Base-by-base conservation (phyloP, 2,888 invertebrate genomes). In the Caenorhabditis auriculariae region DNA sequence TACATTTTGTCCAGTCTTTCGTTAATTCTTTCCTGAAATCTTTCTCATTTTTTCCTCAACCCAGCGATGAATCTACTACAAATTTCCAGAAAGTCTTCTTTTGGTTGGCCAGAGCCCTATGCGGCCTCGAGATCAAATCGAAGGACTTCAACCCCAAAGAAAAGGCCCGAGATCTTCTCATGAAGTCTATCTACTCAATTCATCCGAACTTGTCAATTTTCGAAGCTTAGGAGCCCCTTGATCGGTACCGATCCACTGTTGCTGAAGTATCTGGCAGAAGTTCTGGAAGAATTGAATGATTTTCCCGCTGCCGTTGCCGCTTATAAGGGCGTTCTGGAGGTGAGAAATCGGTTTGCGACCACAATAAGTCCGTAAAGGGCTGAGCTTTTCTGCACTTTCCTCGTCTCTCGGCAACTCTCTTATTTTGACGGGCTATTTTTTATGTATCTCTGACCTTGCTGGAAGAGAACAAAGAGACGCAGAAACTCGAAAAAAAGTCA, bases 31-130 rank as follows among this genome's bases (percentile, higher is more conserved):
- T n/a, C n/a, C n/a, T n/a, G n/a, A n/a, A n/a, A n/a, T n/a, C n/a
- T n/a, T n/a, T n/a, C n/a, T n/a, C n/a, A n/a, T n/a, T n/a, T n/a
- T n/a, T n/a, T n/a, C n/a, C n/a, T n/a, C n/a, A n/a, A n/a, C n/a
- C n/a, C n/a, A n/a, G n/a, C n/a, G n/a, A n/a, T n/a, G n/a, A n/a
- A n/a, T n/a, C n/a, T n/a, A n/a, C n/a, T n/a, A n/a, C 5, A 88
- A n/a, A 88, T 89, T 35, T 80, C 85, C 41, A 70, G 74, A 64
- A 42, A 48, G 53, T 58, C 3, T 64, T 62, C 28, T 74, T 66
- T 42, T 78, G 78, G 78, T 48, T 75, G 24, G 77, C 77, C 2
- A 41, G 66, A 41, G 55, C 74, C 6, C 32, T 74, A 6, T 78
- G n/a, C n/a, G n/a, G n/a, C n/a, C n/a, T n/a, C n/a, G n/a, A n/a